Percentiles rank a stretch among this genome's conserved stretches.
phyloP scores from a whole-genome alignment of 2,888 invertebrate species.

The Polyommatus icarus region DNA sequence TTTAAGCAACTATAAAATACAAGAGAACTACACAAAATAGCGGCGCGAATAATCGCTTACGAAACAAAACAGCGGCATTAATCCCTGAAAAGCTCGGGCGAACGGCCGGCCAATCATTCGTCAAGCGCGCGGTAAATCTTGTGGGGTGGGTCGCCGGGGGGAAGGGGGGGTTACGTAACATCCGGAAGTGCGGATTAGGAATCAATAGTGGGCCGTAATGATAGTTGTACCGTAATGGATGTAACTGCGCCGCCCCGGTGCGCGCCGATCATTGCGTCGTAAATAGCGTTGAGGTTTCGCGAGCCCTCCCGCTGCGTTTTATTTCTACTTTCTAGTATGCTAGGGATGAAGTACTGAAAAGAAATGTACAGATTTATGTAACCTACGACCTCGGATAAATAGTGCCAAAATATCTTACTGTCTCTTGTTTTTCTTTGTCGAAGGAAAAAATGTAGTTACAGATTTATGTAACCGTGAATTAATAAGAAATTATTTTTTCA shows the following conservation, averaged over 20 bases:
- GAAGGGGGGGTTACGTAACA: conserved; percentile 69
- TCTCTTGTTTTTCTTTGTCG: no score
- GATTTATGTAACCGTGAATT: no score
- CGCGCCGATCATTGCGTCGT: conserved; percentile 32
- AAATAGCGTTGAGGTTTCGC: conserved; percentile 25
- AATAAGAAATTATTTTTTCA: no score
- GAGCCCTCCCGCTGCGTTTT: neutral
- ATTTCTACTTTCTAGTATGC: neutral
- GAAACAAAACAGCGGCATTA: conserved; percentile 33
- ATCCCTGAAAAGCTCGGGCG: conserved; percentile 39
- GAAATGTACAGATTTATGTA: neutral
- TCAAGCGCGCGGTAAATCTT: conserved; percentile 74
- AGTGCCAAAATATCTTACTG: no score
- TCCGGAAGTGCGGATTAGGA: conserved; percentile 81
- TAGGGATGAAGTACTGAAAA: neutral
- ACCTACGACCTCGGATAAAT: no score
- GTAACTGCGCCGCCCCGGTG: conserved; percentile 68
- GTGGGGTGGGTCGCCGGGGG: conserved; percentile 50
- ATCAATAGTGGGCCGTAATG: conserved; percentile 79
- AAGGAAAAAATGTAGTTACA: no score
- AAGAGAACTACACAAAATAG: conserved; percentile 8
- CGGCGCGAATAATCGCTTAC: conserved; percentile 18
- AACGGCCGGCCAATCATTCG: conserved; percentile 73
- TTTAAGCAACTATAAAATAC: neutral
- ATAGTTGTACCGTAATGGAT: conserved; percentile 75